Evolutionary conservation across 2,113 vertebrate genomes (phyloP), one percentile per base, ranked within the genome.

Genomic region (Zapus hudsonius): DNA sequence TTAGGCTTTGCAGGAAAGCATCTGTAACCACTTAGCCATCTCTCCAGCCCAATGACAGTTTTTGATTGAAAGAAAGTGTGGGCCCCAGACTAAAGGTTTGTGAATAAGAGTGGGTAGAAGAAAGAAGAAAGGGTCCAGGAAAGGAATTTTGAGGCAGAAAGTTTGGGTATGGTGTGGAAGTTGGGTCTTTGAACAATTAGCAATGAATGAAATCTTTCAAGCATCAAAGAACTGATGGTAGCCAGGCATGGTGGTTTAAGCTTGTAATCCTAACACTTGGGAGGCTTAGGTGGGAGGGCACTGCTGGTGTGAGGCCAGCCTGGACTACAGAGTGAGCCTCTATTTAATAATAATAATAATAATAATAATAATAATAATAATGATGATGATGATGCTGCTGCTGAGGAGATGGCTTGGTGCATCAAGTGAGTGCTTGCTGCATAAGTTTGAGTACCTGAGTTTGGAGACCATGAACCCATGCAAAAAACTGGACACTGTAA

Each of bases 21-120:
- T n/a, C n/a, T n/a, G n/a, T n/a, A n/a, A n/a, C n/a, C n/a, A n/a
- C n/a, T n/a, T n/a, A n/a, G n/a, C n/a, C n/a, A n/a, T n/a, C n/a
- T n/a, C n/a, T n/a, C n/a, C n/a, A n/a, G n/a, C n/a, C n/a, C n/a
- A n/a, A n/a, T n/a, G n/a, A n/a, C n/a, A n/a, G n/a, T 1, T 90
- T 69, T 83, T 84, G 66, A 92, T 16, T 59, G 67, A 66, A 70
- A 80, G 47, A 87, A 67, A n/a, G n/a, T n/a, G n/a, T n/a, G n/a
- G n/a, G n/a, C n/a, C n/a, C n/a, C n/a, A n/a, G n/a, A n/a, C 78
- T 75, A 89, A 42, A 31, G 15, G 15, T 8, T 66, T 89, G 19
- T 36, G 7, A 44, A 20, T 22, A 79, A 23, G 8, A 42, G 1
- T 57, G 38, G 82, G 44, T n/a, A 64, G 25, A 8, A 17, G 7